Percentiles rank a stretch among this genome's conserved stretches.
These are phyloP conservation scores for Drosophila mulleri DNA, from an alignment of 2,888 invertebrate genomes.

Conservation along the genomic window DNA sequence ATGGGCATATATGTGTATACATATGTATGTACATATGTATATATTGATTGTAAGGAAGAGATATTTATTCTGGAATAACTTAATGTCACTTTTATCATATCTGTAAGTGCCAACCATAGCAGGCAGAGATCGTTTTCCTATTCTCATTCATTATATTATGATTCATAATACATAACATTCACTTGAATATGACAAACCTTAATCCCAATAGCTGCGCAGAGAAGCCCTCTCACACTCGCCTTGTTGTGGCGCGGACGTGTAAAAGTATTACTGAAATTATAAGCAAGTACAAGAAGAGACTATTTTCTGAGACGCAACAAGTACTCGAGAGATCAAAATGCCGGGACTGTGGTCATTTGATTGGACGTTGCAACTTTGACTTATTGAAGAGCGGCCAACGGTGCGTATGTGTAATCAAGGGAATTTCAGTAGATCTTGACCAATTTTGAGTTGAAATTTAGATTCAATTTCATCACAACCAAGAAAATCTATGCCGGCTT, in stretches of 20 bases:
- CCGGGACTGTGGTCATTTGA: constrained; percentile 31
- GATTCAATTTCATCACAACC: constrained; percentile 1
- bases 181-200: constrained; percentile 3
- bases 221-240: not conserved
- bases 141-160: not conserved
- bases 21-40: no score
- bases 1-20: no score
- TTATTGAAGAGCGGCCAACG: not conserved
- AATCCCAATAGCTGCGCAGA: not conserved
- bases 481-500: not conserved
- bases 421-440: not conserved
- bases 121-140: not conserved
- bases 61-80: no score
- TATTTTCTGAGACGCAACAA: not conserved
- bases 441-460: not conserved
- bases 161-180: not conserved
- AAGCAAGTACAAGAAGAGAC: constrained; percentile 15
- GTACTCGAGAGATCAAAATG: constrained; percentile 18
- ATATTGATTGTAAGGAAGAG: no score
- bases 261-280: constrained; percentile 27
- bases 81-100: not conserved
- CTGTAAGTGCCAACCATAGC: not conserved
- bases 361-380: constrained; percentile 29
- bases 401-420: constrained; percentile 31
- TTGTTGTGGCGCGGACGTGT: constrained; percentile 3